These are phyloP conservation scores for Panagrolaimus sp. DNA, from an alignment of 1,140 invertebrate species.

Conservation along the genomic window DNA sequence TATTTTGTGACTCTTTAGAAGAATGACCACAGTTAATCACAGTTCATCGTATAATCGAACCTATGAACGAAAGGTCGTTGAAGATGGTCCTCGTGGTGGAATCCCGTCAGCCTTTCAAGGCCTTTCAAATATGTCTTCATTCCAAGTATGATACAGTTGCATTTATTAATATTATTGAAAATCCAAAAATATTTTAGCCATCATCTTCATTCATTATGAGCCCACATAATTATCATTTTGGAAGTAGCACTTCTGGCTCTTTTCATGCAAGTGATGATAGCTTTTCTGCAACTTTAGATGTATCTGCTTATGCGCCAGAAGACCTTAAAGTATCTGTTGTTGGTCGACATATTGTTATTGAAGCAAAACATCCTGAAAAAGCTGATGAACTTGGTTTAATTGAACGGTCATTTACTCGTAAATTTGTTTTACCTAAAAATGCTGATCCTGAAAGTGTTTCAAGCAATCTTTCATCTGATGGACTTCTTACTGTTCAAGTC, in stretches of 20 bases:
- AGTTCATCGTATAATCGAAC: constrained; percentile 44
- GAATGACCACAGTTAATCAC: constrained; percentile 39
- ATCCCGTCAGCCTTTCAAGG: neutral
- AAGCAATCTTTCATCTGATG: constrained; percentile 37
- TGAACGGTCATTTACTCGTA: constrained; percentile 39
- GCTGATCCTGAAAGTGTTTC: constrained; percentile 28
- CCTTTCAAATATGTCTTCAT: neutral
- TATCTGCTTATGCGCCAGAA: constrained; percentile 35
- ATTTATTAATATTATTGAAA: neutral
- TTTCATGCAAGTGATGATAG: constrained; percentile 33
- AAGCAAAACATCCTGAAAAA: constrained; percentile 40
- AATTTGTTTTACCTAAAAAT: constrained; percentile 38
- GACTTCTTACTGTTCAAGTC: constrained; percentile 32
- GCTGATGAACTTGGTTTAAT: constrained; percentile 36
- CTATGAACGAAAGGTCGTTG: constrained; percentile 41
- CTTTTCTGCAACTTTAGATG: constrained; percentile 30
- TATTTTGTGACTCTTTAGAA: too few species aligned
- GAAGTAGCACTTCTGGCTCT: constrained; percentile 31
- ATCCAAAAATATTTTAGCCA: neutral
- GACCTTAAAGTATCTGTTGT: constrained; percentile 44
- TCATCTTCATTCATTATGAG: constrained; percentile 31
- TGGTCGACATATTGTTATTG: constrained; percentile 35
- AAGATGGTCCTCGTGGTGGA: constrained; percentile 26
- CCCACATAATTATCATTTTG: constrained; percentile 45
- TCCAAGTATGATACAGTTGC: neutral